Conservation (phyloP, 2,888 invertebrate genomes). For the Drosophila subsilvestris region DNA sequence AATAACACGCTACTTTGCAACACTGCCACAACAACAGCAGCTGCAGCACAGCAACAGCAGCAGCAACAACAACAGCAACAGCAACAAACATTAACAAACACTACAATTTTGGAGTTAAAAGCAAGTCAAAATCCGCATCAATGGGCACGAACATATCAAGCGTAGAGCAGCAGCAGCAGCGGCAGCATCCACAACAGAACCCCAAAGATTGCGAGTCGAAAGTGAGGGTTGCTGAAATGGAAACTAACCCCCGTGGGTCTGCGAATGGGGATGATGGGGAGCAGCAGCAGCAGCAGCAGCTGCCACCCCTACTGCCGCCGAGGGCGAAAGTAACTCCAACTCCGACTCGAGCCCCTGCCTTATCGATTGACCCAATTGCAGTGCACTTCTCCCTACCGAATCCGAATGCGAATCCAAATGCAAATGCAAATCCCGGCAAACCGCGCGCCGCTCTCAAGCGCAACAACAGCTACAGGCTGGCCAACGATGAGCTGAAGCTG, state of each 20-base stretch:
- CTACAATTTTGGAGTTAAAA: slow-evolving; percentile 19
- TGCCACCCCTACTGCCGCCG: slow-evolving; percentile 70
- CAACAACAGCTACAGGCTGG: slow-evolving; percentile 93
- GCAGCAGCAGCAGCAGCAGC: slow-evolving; percentile 10
- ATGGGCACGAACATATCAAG: slow-evolving; percentile 69
- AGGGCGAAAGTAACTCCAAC: slow-evolving; percentile 62
- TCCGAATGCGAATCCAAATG: slow-evolving; percentile 34
- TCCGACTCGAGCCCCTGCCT: slow-evolving; percentile 4
- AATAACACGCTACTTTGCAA: slow-evolving; percentile 69
- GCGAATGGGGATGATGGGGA: slow-evolving; percentile 10
- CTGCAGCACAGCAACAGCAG: slow-evolving; percentile 22
- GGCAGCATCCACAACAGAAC: slow-evolving; percentile 13
- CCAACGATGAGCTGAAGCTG: slow-evolving; percentile 86
- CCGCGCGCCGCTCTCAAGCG: slow-evolving; percentile 86
- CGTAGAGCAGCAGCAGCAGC: slow-evolving; percentile 59
- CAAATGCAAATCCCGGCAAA: slow-evolving; percentile 55
- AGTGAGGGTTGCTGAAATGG: slow-evolving; percentile 64
- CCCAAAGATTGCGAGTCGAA: slow-evolving; percentile 64
- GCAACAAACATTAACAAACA: slow-evolving; percentile 46
- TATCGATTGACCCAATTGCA: slow-evolving; percentile 82
- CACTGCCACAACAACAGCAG: slow-evolving; percentile 49
- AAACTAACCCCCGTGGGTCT: slow-evolving; percentile 45
- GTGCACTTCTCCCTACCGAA: slow-evolving; percentile 66
- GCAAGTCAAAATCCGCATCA: slow-evolving; percentile 70
- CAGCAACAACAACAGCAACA: slow-evolving; percentile 46